These are phyloP conservation scores for Dromiciops gliroides DNA, from an alignment of 2,113 vertebrate genomes.

Conservation along the genomic window DNA sequence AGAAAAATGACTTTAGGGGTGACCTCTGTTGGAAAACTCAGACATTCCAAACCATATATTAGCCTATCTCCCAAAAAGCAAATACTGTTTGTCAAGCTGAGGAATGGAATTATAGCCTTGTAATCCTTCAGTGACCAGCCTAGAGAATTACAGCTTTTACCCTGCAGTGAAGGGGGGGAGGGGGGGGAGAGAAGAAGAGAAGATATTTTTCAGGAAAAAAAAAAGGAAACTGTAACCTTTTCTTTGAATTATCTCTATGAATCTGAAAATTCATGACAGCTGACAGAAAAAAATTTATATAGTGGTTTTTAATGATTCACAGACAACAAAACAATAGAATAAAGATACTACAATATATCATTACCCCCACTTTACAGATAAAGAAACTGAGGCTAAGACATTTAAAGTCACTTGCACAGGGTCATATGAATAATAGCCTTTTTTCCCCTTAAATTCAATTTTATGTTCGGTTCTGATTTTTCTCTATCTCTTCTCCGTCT, in stretches of 20 bases:
- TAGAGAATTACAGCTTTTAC: neutral
- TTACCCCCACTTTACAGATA: no score
- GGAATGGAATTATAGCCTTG: constrained; percentile 16
- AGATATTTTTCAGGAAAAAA: no score
- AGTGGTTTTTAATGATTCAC: no score
- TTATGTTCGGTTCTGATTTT: no score
- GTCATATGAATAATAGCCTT: no score
- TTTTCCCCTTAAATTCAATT: no score
- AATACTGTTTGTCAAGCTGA: neutral
- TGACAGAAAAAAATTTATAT: rapidly evolving
- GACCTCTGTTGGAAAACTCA: neutral
- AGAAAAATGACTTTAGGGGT: constrained; percentile 12
- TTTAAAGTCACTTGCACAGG: no score
- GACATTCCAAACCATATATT: neutral
- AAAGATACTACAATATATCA: no score
- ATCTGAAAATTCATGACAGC: neutral
- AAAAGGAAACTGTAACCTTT: neutral
- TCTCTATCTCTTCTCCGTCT: no score
- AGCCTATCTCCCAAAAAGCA: neutral
- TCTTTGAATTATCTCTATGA: neutral
- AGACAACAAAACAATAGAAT: no score
- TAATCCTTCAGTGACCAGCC: neutral
- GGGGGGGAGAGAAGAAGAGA: no score
- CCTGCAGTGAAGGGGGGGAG: neutral
- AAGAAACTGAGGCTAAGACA: no score